Percentiles rank a stretch among this genome's conserved stretches.
Evolutionary conservation across 2,888 invertebrate species (phyloP).

Genomic region (Phragmatobia fuliginosa): DNA sequence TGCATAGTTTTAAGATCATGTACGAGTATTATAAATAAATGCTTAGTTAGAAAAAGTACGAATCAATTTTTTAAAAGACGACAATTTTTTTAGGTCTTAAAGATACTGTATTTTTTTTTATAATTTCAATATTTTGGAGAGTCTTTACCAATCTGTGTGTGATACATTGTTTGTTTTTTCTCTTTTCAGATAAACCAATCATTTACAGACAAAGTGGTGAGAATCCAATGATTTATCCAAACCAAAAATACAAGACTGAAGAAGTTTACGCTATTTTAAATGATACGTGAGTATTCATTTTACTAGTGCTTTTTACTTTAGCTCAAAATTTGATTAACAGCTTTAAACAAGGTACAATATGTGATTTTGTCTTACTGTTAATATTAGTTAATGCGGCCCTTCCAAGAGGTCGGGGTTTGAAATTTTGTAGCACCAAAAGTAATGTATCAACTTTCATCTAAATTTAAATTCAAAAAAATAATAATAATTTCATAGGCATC

Average conservation of each 20-base stretch:
- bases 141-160: too few relatives aligned
- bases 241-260: conserved; percentile 64
- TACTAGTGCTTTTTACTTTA: background rate
- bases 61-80: too few relatives aligned
- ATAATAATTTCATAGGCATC: too few relatives aligned
- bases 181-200: conserved; percentile 76
- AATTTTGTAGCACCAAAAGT: too few relatives aligned
- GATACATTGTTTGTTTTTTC: background rate
- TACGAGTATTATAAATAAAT: too few relatives aligned
- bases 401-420: background rate
- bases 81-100: too few relatives aligned
- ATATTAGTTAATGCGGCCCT: background rate
- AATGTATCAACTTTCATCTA: too few relatives aligned
- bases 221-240: conserved; percentile 60
- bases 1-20: too few relatives aligned
- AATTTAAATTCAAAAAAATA: too few relatives aligned
- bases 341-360: background rate
- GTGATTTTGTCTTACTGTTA: background rate
- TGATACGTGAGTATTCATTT: conserved; percentile 71
- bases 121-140: too few relatives aligned
- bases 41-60: too few relatives aligned
- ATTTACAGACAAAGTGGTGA: conserved; percentile 57
- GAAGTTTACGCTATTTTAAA: conserved; percentile 78
- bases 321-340: background rate
- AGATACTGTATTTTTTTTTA: too few relatives aligned